Base-by-base conservation (phyloP, 1,140 invertebrate genomes). In the Mycetomoellerius zeteki region DNA sequence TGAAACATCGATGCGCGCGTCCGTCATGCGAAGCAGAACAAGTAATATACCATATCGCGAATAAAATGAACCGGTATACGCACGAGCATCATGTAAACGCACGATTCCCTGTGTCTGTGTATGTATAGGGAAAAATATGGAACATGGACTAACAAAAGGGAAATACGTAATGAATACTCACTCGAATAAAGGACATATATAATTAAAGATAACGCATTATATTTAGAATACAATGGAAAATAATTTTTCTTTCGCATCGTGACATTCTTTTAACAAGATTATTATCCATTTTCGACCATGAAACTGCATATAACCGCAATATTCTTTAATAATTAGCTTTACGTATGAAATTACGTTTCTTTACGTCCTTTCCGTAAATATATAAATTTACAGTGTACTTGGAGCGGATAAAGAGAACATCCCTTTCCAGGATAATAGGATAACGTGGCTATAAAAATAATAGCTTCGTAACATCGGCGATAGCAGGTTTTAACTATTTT, bases 371-470 rank as follows among this genome's bases (percentile, higher is more conserved):
- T 30, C 14, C 64, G n/a, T 81, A 81, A 71, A 81, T 71, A 81
- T 58, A 54, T 81, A 56, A 56, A 56, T 37, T 67, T 69, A 81
- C 47, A 37, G 21, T 71, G 24, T 43, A 81, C 50, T 81, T 43
- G 10, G 33, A 5, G 4, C 6, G 50, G 30, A 56, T 81, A 56
- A 43, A 71, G 19, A 71, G 33, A 81, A 43, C 12, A n/a, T 71
- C 54, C 21, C 33, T 71, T 43, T 30, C 24, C 16, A n/a, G 47
- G 50, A 81, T 81, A 81, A 43, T 33, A 43, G 65, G 50, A 56
- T 56, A 71, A 56, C 10, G 21, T 27, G 16, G 33, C 50, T 81
- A 60, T 73, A 75, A 84, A 84, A 62, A 84, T 84, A 62, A 84
- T 62, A 84, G 37, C 24, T 50, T 75, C 54, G 67, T 50, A 50